phyloP scores from a whole-genome alignment of 2,113 vertebrate species.

The Dinomys branickii region DNA sequence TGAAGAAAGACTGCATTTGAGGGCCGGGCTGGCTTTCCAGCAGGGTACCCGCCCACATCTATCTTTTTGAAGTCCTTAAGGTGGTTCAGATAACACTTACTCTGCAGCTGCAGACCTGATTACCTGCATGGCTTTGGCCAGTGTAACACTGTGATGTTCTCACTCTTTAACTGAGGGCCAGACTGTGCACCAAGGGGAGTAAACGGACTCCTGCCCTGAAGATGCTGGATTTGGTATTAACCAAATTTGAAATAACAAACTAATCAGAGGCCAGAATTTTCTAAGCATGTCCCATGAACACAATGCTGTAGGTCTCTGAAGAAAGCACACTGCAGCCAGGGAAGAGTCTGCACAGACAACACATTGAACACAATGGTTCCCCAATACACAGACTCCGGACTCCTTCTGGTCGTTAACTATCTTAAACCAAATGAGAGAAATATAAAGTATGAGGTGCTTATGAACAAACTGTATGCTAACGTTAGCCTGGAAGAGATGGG shows the following conservation, averaged over 20 bases:
- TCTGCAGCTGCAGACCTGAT: not conserved
- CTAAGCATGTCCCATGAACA: not conserved
- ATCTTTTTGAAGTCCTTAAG: not conserved
- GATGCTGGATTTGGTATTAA: not conserved
- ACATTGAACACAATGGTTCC: not conserved
- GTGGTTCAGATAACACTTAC: not conserved
- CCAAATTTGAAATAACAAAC: not conserved
- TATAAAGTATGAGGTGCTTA: too few species aligned
- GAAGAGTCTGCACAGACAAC: not conserved
- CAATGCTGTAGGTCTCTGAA: not conserved
- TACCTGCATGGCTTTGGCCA: not conserved
- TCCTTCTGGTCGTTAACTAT: not conserved
- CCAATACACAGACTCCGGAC: not conserved
- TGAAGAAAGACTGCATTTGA: too few species aligned
- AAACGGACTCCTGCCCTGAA: constrained; percentile 3
- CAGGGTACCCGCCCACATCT: not conserved
- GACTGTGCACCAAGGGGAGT: too few species aligned
- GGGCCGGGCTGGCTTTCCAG: too few species aligned
- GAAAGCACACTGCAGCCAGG: not conserved
- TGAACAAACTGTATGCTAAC: too few species aligned
- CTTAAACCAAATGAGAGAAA: too few species aligned
- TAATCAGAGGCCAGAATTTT: not conserved
- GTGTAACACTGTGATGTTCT: not conserved
- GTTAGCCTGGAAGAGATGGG: too few species aligned
- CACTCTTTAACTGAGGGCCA: not conserved